Evolutionary conservation across 1,140 invertebrate genomes (phyloP), one percentile per base, ranked within the genome.

Genomic region (Popillia japonica): DNA sequence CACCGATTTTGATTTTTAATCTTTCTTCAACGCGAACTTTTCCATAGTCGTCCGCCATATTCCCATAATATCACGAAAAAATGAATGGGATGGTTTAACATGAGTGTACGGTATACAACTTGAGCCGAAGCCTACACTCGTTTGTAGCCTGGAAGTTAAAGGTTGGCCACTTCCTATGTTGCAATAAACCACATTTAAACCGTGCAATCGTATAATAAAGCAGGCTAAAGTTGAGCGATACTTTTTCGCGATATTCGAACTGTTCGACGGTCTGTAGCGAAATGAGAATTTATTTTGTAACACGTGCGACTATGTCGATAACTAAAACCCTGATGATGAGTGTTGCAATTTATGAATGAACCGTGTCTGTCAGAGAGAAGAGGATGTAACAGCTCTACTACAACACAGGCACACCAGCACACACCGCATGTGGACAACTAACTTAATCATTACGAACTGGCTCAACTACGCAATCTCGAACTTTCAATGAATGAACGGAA

Each of bases 1-100:
- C 90, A 95, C 94, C 94, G 86, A 95, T 94, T 92, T 95, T 95
- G 86, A 95, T 94, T 92, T 93, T 94, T 88, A 95, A 91, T 88
- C 93, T 91, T 90, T 95, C 94, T 88, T 94, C 93, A 88, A 94
- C 91, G 90, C 94, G 92, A 89, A 95, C 93, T 91, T 93, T 92
- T 90, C 91, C 92, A 90, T 90, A 92, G 89, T 92, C 92, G 89
- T 94, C 93, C 89, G 94, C 93, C 94, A 95, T 95, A 91, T 93
- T 94, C 92, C 90, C 84, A 80, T 68, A 80, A 82, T 83, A 79
- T 81, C 78, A 77, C 78, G 80, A 82, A 83, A 82, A 81, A 83
- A 80, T 80, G 80, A 83, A 81, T 81, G 82, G 79, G 77, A 78
- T 78, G 80, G 81, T 82, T 78, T 82, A 78, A 80, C 80, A 80